Base-by-base conservation (phyloP, 92 coral and sea anemone species). In the Ricordea florida region DNA sequence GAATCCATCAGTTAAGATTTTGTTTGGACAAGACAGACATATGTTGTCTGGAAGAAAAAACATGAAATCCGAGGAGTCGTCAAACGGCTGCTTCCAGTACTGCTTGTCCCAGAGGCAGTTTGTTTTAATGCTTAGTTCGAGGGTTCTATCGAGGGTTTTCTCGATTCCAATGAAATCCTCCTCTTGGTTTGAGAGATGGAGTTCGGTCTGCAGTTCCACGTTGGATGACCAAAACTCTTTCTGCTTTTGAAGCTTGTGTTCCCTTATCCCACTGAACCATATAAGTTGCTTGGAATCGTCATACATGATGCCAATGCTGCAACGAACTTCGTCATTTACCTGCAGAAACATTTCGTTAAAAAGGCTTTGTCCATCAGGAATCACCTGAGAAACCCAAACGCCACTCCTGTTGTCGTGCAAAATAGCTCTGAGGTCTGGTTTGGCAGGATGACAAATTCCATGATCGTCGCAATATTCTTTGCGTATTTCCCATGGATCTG, bases 1-100 rank as follows among this genome's bases (percentile, higher is more conserved):
- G n/a, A n/a, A n/a, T n/a, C n/a, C n/a, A n/a, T n/a, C n/a, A n/a
- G 40, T 28, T 10, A 33, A 45, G 3, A 46, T 10, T 20, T 66
- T 8, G 8, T 22, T 21, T 33, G 74, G 74, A 34, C 59, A 48
- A 20, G 45, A 31, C 74, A 66, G 22, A 40, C 74, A 31, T 15
- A 66, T 66, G 6, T 24, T 31, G 33, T 66, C 74, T 4, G 74
- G 74, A 48, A 66, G 74, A 33, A 66, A 56, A 10, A 11, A 32
- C 17, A 48, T 0, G 13, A 46, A 2, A 18, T 33, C 23, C 11
- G 46, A 23, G 0, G 59, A 18, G 28, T 31, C 58, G 25, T 20
- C 22, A 3, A 17, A 43, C 20, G 21, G 25, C 5, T 22, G 40
- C n/a, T 32, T 30, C 73, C 73, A 66, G 24, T 4, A 46, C 29